Evolutionary conservation across 2,113 vertebrate species (phyloP).

Genomic region (Megaceryle torquata): DNA sequence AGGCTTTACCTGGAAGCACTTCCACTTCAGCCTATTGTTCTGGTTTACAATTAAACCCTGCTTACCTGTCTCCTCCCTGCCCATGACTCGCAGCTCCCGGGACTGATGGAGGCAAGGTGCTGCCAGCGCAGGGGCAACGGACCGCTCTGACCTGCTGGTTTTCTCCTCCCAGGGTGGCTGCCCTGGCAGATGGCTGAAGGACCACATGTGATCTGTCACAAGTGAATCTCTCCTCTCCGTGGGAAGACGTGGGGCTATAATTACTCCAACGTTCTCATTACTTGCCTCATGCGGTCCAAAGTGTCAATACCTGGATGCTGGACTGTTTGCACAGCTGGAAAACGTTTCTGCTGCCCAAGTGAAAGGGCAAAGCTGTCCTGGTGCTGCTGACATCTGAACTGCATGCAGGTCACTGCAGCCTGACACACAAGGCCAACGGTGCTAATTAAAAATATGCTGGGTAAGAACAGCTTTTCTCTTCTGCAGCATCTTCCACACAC

Average conservation of each 20-base stretch:
- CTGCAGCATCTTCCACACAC: background rate
- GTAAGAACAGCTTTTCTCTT: background rate
- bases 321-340: background rate
- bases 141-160: background rate
- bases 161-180: background rate
- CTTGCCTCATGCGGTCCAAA: rapidly evolving
- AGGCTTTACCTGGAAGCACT: background rate
- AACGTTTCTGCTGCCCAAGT: background rate
- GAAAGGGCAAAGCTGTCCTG: background rate
- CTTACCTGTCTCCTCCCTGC: background rate
- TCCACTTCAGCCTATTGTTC: background rate
- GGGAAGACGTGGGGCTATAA: background rate
- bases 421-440: rapidly evolving
- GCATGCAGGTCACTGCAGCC: rapidly evolving
- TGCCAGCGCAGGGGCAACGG: too few species aligned
- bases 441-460: rapidly evolving
- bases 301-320: background rate
- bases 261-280: rapidly evolving
- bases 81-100: background rate
- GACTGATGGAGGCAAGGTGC: background rate
- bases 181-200: background rate
- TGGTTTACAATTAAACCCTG: background rate
- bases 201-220: background rate
- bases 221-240: background rate
- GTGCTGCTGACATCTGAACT: rapidly evolving